Percentiles rank a stretch among this genome's conserved stretches.
Evolutionary conservation across 2,797 vertebrate species (phyloP).

Genomic region (Glyptemys insculpta): DNA sequence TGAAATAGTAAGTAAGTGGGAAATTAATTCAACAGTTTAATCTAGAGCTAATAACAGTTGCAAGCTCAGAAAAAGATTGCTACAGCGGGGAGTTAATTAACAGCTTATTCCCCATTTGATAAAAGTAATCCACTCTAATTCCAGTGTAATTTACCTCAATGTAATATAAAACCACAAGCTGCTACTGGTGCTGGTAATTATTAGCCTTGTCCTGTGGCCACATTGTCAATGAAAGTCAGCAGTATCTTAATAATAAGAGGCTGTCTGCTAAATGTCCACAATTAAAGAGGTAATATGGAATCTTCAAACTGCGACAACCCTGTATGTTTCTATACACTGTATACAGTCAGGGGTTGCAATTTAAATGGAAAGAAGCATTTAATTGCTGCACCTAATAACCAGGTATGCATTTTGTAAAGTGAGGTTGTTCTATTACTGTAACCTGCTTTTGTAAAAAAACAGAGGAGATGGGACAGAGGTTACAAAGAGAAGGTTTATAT

Average conservation of each 20-base stretch:
- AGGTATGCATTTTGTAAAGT: slow-evolving; percentile 18
- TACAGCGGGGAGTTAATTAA: slow-evolving; percentile 91
- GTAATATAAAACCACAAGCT: slow-evolving; percentile 89
- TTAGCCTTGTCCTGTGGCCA: slow-evolving; percentile 84
- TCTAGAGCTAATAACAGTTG: slow-evolving; percentile 90
- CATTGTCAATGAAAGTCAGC: slow-evolving; percentile 81
- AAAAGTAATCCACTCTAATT: slow-evolving; percentile 91
- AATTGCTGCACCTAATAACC: neutral
- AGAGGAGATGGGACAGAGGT: neutral
- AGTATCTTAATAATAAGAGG: slow-evolving; percentile 78
- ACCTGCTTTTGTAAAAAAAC: neutral
- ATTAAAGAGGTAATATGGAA: slow-evolving; percentile 77
- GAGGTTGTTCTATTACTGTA: neutral
- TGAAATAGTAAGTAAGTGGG: slow-evolving; percentile 89
- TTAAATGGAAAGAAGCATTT: slow-evolving; percentile 18
- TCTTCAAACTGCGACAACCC: slow-evolving; percentile 49
- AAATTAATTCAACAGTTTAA: slow-evolving; percentile 92
- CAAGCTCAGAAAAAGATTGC: slow-evolving; percentile 87
- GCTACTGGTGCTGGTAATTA: slow-evolving; percentile 84
- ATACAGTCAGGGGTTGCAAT: neutral
- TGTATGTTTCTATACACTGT: neutral
- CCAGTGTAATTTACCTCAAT: slow-evolving; percentile 89
- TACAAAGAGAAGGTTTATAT: neutral
- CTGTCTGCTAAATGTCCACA: slow-evolving; percentile 75
- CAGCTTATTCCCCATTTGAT: slow-evolving; percentile 90